phyloP scores from a whole-genome alignment of 2,797 vertebrate genomes.

The Enteromius afrohamiltoni region DNA sequence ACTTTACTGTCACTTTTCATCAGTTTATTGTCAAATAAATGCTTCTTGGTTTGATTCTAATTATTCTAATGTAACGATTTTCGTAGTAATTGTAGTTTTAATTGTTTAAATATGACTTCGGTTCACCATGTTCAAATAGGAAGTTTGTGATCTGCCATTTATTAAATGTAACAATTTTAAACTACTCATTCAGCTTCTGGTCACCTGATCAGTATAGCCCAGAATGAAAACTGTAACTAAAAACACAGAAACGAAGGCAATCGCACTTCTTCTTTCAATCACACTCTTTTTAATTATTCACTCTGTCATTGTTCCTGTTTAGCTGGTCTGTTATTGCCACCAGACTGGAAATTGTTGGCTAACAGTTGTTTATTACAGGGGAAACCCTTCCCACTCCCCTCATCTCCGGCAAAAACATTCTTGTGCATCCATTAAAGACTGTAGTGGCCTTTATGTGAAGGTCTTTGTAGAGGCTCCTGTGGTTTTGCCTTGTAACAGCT shows the following conservation, averaged over 20 bases:
- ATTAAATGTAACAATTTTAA: background rate
- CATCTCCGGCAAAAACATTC: slow-evolving; percentile 16
- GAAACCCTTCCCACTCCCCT: slow-evolving; percentile 14
- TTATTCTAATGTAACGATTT: background rate
- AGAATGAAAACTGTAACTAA: slow-evolving; percentile 21
- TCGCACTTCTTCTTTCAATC: slow-evolving; percentile 38
- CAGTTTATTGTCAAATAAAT: background rate
- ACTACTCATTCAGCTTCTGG: background rate
- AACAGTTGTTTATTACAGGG: slow-evolving; percentile 43
- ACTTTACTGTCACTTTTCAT: background rate
- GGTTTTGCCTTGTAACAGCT: slow-evolving; percentile 49
- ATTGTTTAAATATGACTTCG: background rate
- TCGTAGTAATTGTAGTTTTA: background rate
- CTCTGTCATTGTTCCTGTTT: slow-evolving; percentile 24
- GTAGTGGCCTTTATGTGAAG: slow-evolving; percentile 8
- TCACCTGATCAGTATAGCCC: slow-evolving; percentile 37
- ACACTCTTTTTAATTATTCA: slow-evolving; percentile 27
- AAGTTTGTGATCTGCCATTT: background rate
- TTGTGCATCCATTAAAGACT: slow-evolving; percentile 14
- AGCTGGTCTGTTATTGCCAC: slow-evolving; percentile 19
- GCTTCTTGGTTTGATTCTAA: background rate
- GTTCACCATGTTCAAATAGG: background rate
- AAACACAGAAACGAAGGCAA: slow-evolving; percentile 5
- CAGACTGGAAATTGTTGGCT: slow-evolving; percentile 36
- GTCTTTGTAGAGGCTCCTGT: slow-evolving; percentile 26